A percentile compares a stretch with the other conserved stretches of the same genome.
phyloP scores from a whole-genome alignment of 2,113 vertebrate genomes.

The Labeo rohita region DNA sequence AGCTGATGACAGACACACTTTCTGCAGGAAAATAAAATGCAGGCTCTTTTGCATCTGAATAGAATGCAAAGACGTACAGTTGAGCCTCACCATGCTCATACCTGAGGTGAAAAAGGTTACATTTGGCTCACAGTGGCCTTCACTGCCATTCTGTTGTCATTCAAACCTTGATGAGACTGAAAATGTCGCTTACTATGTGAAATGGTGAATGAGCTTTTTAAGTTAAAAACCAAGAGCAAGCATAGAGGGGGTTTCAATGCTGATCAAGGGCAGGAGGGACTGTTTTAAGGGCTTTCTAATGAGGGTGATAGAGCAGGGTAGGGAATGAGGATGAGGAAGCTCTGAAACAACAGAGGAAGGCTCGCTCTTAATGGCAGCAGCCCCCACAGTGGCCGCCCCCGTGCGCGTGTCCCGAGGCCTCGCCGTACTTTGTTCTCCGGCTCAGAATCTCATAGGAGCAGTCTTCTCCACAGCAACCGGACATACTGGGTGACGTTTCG shows the following conservation, averaged over 20 bases:
- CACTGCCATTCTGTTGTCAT: constrained; percentile 42
- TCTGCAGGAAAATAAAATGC: background rate
- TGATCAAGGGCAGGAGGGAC: background rate
- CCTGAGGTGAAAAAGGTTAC: constrained; percentile 59
- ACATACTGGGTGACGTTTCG: constrained; percentile 89
- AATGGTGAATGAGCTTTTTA: constrained; percentile 21
- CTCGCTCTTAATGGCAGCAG: constrained; percentile 85
- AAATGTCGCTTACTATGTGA: constrained; percentile 15
- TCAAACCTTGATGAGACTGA: constrained; percentile 35
- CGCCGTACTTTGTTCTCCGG: constrained; percentile 89
- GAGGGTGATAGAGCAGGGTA: background rate
- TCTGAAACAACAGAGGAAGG: constrained; percentile 33
- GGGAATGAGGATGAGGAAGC: constrained; percentile 44
- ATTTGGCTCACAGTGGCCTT: constrained; percentile 48
- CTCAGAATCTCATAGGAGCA: constrained; percentile 93
- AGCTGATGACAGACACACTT: background rate
- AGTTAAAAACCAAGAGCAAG: constrained; percentile 48
- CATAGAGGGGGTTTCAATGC: constrained; percentile 17
- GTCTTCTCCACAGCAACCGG: constrained; percentile 90
- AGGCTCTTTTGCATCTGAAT: constrained; percentile 3
- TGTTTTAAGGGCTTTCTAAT: constrained; percentile 26
- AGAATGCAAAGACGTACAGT: background rate
- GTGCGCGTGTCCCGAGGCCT: constrained; percentile 83
- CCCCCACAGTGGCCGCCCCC: constrained; percentile 85
- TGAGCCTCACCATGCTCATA: constrained; percentile 54